Evolutionary conservation across 2,797 vertebrate genomes (phyloP).

Genomic region (Eutrigla gurnardus): DNA sequence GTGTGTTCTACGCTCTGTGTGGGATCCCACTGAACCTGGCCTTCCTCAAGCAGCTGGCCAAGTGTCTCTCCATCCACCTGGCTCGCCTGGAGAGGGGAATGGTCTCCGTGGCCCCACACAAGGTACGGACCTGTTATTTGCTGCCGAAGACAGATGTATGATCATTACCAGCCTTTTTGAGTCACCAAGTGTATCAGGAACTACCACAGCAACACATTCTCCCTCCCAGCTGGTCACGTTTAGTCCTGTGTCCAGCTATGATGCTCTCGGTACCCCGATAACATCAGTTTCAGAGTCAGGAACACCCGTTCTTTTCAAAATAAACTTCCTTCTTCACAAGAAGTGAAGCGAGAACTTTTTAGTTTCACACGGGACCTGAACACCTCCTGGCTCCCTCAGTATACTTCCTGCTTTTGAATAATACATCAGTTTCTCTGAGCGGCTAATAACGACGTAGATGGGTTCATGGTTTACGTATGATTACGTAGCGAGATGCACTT

Average conservation of each 20-base stretch:
- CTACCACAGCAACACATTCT: not conserved
- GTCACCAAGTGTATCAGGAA: too few relatives aligned
- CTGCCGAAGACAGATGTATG: not conserved
- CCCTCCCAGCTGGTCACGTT: not conserved
- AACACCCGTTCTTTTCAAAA: not conserved
- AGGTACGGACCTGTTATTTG: conserved; percentile 67
- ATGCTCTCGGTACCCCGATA: not conserved
- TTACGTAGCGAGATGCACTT: not conserved
- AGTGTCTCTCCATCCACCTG: conserved; percentile 86
- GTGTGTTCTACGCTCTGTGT: conserved; percentile 93
- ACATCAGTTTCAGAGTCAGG: not conserved
- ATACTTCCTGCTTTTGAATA: not conserved
- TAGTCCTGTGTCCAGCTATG: not conserved
- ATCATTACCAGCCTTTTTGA: not conserved
- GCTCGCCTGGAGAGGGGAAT: conserved; percentile 85
- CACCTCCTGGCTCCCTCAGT: not conserved
- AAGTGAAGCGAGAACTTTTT: not conserved
- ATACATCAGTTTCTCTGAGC: not conserved
- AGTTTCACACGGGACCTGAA: too few relatives aligned
- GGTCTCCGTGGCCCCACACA: conserved; percentile 71
- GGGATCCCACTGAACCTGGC: conserved; percentile 92
- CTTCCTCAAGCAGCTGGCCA: conserved; percentile 92
- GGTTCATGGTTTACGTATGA: not conserved
- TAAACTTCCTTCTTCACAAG: not conserved
- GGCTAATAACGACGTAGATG: not conserved